phyloP scores from a whole-genome alignment of 2,797 vertebrate genomes.

The Taenioides sp. region DNA sequence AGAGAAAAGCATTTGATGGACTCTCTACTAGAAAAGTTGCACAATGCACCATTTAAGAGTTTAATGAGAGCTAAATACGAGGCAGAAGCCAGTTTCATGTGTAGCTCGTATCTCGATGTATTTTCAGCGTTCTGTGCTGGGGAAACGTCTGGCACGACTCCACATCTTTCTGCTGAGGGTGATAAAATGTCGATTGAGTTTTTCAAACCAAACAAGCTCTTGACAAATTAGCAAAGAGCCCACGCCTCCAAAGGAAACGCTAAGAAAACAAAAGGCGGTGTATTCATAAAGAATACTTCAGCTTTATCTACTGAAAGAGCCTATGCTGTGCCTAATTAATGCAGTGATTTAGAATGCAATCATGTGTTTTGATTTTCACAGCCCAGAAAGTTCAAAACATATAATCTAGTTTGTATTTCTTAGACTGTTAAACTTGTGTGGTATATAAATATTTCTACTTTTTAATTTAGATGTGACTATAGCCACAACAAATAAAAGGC shows the following conservation, averaged over 20 bases:
- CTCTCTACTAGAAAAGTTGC: too few relatives aligned
- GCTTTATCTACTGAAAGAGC: not conserved
- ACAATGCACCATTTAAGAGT: too few relatives aligned
- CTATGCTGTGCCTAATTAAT: not conserved
- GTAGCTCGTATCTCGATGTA: constrained; percentile 9
- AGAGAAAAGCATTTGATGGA: too few relatives aligned
- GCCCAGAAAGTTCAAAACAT: not conserved
- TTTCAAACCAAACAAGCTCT: constrained; percentile 7
- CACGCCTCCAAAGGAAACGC: not conserved
- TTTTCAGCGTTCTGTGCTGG: constrained; percentile 15
- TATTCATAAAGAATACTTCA: not conserved
- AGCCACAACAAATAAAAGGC: too few relatives aligned
- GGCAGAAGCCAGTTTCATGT: not conserved
- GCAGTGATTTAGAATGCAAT: not conserved
- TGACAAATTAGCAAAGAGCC: constrained; percentile 6
- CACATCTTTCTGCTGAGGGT: not conserved
- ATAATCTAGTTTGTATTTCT: not conserved
- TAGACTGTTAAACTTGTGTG: not conserved
- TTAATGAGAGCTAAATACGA: too few relatives aligned
- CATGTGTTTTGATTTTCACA: not conserved
- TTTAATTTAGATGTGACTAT: too few relatives aligned
- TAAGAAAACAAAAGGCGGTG: not conserved
- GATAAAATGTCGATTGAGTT: constrained; percentile 18
- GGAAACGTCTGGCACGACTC: constrained; percentile 9
- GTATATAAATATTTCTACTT: too few relatives aligned